Base-by-base conservation (phyloP, 2,113 vertebrate species). In the Athene noctua region DNA sequence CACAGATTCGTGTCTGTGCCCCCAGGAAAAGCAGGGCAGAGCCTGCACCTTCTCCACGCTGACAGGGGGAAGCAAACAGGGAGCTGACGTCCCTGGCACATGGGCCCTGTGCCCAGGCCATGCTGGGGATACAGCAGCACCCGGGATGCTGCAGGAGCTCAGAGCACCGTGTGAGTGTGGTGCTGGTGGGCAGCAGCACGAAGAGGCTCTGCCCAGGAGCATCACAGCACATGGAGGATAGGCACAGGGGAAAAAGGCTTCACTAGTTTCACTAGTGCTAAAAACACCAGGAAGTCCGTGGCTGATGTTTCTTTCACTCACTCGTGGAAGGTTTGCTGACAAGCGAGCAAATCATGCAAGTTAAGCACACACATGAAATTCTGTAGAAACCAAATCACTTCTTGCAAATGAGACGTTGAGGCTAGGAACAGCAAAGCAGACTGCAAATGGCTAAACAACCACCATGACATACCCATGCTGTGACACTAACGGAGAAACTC, bases 401-500 rank as follows among this genome's bases (percentile, higher is more conserved):
- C n/a, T 23, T 27, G 36, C 70, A 23, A 13, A 2, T 0, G 16
- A 61, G n/a, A 30, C 0, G 2, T 12, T 0, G 4, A 38, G 38
- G 52, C 14, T 4, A 15, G 25, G 54, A 54, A 11, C 11, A 26
- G 70, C 10, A 5, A 23, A 44, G 36, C 62, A 23, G 47, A 27
- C 9, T 0, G 2, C 10, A 9, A 22, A 19, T 1, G 3, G 40
- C 47, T 11, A 1, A 27, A 42, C 34, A 13, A 5, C 47, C 1
- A 2, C 29, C 7, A 1, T 1, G 10, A 9, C 1, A 4, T 0
- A 16, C 30, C 23, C 4, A 2, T 4, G 5, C 42, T 1, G 4
- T 11, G n/a, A 17, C 49, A 10, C 47, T 4, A 4, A 21, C 0
- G 0, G 42, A 11, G 42, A 23, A 13, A 15, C 15, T 15, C 70